A percentile compares a stretch with the other conserved stretches of the same genome.
Conservation (phyloP, 92 coral and sea anemone species). For the Zoanthus gigantus region DNA sequence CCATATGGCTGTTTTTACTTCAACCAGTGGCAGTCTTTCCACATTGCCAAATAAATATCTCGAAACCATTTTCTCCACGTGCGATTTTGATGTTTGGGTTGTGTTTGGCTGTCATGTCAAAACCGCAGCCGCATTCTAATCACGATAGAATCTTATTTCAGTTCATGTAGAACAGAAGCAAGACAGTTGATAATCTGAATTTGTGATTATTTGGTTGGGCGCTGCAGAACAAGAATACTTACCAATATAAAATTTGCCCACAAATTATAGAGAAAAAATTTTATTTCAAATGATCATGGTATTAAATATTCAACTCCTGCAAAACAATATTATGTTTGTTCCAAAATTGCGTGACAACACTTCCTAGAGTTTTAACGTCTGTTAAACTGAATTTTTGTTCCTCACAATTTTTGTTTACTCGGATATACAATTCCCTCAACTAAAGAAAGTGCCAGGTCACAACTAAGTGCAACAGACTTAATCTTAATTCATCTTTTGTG, state of each 20-base stretch:
- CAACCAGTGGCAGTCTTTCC: neutral
- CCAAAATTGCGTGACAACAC: too few species aligned
- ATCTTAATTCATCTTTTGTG: too few species aligned
- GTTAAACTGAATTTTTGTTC: too few species aligned
- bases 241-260: neutral
- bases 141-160: slow-evolving; percentile 19
- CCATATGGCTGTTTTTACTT: slow-evolving; percentile 17
- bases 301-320: too few species aligned
- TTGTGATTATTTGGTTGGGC: neutral
- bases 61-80: slow-evolving; percentile 1
- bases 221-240: neutral
- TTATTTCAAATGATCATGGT: too few species aligned
- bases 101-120: slow-evolving; percentile 2
- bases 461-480: too few species aligned
- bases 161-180: neutral
- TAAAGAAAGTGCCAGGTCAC: too few species aligned
- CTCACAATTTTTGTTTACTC: too few species aligned
- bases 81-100: slow-evolving; percentile 1
- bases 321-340: too few species aligned
- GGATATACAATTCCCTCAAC: too few species aligned
- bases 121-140: slow-evolving; percentile 39
- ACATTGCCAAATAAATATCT: neutral
- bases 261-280: neutral
- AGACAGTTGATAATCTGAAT: slow-evolving; percentile 35
- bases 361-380: too few species aligned